Evolutionary conservation across 2,113 vertebrate genomes (phyloP).

Genomic region (Oxygymnocypris stewartii): DNA sequence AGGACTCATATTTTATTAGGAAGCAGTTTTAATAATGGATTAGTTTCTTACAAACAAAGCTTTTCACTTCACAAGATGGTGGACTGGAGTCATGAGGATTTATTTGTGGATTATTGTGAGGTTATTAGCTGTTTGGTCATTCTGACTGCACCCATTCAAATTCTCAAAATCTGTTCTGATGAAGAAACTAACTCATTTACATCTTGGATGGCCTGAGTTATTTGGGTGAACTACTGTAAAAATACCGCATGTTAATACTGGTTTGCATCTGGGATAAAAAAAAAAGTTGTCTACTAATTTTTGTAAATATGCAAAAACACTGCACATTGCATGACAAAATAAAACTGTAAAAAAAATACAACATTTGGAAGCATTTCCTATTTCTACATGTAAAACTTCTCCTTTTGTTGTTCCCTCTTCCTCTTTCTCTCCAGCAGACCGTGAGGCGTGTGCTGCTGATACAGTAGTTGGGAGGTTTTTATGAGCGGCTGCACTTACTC

Average conservation of each 20-base stretch:
- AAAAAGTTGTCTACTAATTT: neutral
- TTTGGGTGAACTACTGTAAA: neutral
- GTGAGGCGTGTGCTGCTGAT: slow-evolving; percentile 55
- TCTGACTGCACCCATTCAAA: no score
- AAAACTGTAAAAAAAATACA: neutral
- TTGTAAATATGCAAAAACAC: neutral
- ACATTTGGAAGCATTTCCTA: neutral
- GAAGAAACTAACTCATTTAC: no score
- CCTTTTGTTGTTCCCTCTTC: neutral
- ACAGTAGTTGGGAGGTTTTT: slow-evolving; percentile 61
- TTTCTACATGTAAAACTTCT: slow-evolving; percentile 27
- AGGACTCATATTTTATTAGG: no score
- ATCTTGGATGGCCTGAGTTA: neutral
- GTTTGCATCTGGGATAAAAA: neutral
- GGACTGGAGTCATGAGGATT: no score
- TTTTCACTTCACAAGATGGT: no score
- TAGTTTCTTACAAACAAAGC: no score
- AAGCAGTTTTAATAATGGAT: no score
- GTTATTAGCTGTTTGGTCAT: no score
- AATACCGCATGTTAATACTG: neutral
- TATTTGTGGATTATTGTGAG: no score
- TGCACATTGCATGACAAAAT: neutral
- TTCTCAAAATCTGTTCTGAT: no score
- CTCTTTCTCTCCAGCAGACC: neutral
- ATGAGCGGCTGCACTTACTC: slow-evolving; percentile 61